Percentiles rank a stretch among this genome's conserved stretches.
phyloP scores from a whole-genome alignment of 1,140 invertebrate species.

The Tachypleus tridentatus region DNA sequence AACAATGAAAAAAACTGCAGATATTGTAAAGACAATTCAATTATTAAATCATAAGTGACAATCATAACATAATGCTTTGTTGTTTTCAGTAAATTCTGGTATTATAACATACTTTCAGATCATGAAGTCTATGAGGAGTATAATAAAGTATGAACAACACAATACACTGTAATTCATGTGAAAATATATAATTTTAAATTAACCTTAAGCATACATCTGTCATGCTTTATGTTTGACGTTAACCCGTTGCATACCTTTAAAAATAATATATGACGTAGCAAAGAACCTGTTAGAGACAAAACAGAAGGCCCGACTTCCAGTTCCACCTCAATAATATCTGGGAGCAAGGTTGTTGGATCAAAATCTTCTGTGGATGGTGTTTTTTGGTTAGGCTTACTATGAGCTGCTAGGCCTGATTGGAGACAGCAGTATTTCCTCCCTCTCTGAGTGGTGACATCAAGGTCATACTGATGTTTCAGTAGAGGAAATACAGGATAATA shows the following conservation, averaged over 20 bases:
- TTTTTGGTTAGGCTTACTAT: conserved; percentile 30
- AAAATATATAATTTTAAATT: not conserved
- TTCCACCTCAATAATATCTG: conserved; percentile 80
- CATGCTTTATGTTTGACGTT: not conserved
- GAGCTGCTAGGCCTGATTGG: conserved; percentile 59
- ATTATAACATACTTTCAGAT: too few relatives aligned
- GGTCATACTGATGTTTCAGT: conserved; percentile 6
- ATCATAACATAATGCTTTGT: too few relatives aligned
- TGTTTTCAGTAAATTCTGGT: too few relatives aligned
- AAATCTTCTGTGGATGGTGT: conserved; percentile 53
- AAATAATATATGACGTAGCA: conserved; percentile 71
- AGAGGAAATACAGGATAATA: conserved; percentile 82
- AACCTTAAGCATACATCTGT: conserved; percentile 2
- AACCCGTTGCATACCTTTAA: conserved; percentile 47
- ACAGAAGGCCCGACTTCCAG: conserved; percentile 86
- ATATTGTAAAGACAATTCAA: too few relatives aligned
- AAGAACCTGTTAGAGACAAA: conserved; percentile 74
- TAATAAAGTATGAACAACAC: not conserved
- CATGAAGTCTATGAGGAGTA: too few relatives aligned
- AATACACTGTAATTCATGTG: not conserved
- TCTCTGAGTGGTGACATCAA: conserved; percentile 78
- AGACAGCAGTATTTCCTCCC: conserved; percentile 80
- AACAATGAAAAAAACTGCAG: too few relatives aligned
- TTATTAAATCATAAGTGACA: too few relatives aligned
- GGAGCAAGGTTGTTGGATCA: conserved; percentile 64